Evolutionary conservation across 2,888 invertebrate species (phyloP).

Genomic region (Alloplasta piceator): DNA sequence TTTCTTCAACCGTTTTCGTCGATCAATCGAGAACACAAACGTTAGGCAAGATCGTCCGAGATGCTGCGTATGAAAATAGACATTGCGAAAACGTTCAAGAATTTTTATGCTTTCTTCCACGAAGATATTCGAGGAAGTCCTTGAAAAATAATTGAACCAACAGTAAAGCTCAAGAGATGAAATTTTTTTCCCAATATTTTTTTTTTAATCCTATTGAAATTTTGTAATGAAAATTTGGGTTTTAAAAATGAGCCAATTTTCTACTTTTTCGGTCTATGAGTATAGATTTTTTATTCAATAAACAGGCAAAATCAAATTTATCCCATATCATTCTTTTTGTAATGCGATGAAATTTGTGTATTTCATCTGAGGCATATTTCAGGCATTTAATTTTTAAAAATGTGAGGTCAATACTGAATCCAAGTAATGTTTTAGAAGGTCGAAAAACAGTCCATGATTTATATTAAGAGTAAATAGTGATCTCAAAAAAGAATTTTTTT

Average conservation of each 20-base stretch:
- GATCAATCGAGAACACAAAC: conserved; percentile 15
- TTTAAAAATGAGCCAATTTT: neutral
- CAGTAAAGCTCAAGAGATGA: neutral
- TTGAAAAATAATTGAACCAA: neutral
- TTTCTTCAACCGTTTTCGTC: neutral
- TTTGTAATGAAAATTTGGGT: neutral
- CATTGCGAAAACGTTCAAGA: neutral
- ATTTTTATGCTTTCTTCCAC: conserved; percentile 30
- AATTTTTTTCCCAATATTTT: neutral
- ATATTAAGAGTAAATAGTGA: no score
- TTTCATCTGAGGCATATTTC: no score
- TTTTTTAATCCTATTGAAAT: neutral
- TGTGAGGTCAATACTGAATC: no score
- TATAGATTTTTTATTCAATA: no score
- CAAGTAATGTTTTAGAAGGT: no score
- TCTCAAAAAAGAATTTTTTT: no score
- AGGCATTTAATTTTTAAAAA: no score
- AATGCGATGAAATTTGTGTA: no score
- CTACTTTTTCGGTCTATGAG: no score
- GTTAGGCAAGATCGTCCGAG: conserved; percentile 10
- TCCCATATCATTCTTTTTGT: no score
- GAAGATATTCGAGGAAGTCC: neutral
- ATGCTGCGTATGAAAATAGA: conserved; percentile 10
- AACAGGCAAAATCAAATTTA: no score
- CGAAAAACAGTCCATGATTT: no score